phyloP scores from a whole-genome alignment of 1,140 invertebrate species.

The Cecropterus lyciades region DNA sequence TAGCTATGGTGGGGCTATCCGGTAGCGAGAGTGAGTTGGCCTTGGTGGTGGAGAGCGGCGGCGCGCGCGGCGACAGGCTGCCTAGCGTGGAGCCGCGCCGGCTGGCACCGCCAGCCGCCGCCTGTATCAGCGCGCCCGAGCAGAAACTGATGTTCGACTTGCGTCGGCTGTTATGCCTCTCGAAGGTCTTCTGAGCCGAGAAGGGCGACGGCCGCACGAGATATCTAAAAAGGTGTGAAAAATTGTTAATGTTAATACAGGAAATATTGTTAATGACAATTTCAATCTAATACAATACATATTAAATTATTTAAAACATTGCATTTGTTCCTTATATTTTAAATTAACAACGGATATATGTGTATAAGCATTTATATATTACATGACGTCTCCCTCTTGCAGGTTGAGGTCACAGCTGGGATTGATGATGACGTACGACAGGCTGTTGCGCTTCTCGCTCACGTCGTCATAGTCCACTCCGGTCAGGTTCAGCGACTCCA shows the following conservation, averaged over 20 bases:
- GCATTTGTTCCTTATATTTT: too few relatives aligned
- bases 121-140: slow-evolving; percentile 90
- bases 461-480: slow-evolving; percentile 96
- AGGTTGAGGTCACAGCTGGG: slow-evolving; percentile 98
- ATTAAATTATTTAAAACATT: too few relatives aligned
- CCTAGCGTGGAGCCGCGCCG: slow-evolving; percentile 86
- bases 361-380: slow-evolving; percentile 52
- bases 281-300: too few relatives aligned
- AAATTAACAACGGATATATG: too few relatives aligned
- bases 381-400: slow-evolving; percentile 98
- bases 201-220: slow-evolving; percentile 95
- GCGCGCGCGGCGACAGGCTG: slow-evolving; percentile 87
- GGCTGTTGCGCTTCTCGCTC: slow-evolving; percentile 94
- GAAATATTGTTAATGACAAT: too few relatives aligned
- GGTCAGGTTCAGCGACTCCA: slow-evolving; percentile 96
- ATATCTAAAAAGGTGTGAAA: slow-evolving; percentile 86
- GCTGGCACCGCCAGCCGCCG: slow-evolving; percentile 71
- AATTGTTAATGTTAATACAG: too few relatives aligned
- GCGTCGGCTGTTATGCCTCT: slow-evolving; percentile 94
- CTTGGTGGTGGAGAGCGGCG: slow-evolving; percentile 91
- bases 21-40: slow-evolving; percentile 94
- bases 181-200: slow-evolving; percentile 96
- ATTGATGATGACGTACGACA: slow-evolving; percentile 99
- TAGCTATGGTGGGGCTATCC: slow-evolving; percentile 92
- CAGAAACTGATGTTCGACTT: slow-evolving; percentile 96